These are phyloP conservation scores for Arctia plantaginis DNA, from an alignment of 2,888 invertebrate species.

Conservation along the genomic window DNA sequence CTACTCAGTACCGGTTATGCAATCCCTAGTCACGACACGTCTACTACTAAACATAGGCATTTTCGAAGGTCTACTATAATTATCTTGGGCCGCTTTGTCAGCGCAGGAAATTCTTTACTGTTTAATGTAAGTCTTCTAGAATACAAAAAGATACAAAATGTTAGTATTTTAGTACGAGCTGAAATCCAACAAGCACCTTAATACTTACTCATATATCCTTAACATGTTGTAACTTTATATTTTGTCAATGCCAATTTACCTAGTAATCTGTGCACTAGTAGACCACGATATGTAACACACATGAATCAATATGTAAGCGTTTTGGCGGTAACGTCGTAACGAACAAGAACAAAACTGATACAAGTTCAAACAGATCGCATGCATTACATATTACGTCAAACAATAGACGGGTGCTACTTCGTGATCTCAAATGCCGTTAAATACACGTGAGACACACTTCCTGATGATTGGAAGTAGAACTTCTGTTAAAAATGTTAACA, in stretches of 20 bases:
- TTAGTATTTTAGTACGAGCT: neutral
- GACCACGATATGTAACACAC: constrained; percentile 13
- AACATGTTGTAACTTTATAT: neutral
- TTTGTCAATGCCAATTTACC: constrained; percentile 3
- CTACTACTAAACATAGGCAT: neutral
- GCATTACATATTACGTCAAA: constrained; percentile 58
- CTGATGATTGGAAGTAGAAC: constrained; percentile 24
- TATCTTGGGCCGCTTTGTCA: neutral
- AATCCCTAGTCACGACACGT: neutral
- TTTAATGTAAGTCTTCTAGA: neutral
- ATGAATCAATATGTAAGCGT: constrained; percentile 39
- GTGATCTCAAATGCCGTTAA: constrained; percentile 65
- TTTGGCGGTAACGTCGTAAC: constrained; percentile 22
- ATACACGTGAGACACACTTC: constrained; percentile 59
- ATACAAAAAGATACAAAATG: neutral
- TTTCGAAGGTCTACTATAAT: neutral
- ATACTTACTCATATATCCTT: neutral
- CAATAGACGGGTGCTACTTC: constrained; percentile 53
- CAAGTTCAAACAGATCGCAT: constrained; percentile 53
- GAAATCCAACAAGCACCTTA: neutral
- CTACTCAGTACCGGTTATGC: neutral
- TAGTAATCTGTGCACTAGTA: neutral
- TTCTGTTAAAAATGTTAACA: neutral
- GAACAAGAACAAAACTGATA: constrained; percentile 33
- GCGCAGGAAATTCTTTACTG: neutral